Evolutionary conservation across 2,797 vertebrate genomes (phyloP), one percentile per base, ranked within the genome.

Genomic region (Lutra lutra): DNA sequence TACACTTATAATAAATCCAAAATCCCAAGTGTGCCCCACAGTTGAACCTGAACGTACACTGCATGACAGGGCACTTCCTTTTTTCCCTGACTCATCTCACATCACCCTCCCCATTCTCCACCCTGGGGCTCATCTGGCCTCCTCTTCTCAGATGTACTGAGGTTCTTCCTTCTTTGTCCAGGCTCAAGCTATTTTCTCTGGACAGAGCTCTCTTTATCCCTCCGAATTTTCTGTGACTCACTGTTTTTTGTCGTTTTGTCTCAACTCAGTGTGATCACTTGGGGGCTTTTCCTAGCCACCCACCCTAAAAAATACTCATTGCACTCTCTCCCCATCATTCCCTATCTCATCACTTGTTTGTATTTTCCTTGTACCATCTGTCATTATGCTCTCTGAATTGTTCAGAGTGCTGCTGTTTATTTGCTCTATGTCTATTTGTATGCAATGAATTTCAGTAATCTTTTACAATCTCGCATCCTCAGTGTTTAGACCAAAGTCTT

Each of bases 31-130:
- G 43, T 43, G 48, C 46, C 9, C 40, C 32, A 13, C 23, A 38
- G 58, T 43, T 11, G 9, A 68, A 40, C 6, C 32, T 13, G 4
- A 58, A 48, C 4, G 4, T 48, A 21, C 43, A 38, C 21, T 43
- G 2, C 9, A 32, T 15, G 13, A 13, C 9, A 12, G 10, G 17
- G 15, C 5, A 14, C 35, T 64, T 80, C 35, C 27, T 56, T 70
- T 72, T 43, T 43, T 56, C 35, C 29, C 60, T 96, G 54, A 86
- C 18, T 94, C 13, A 40, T 48, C 58, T 77, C 21, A 29, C 21
- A 4, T 32, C 0, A 1, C 8, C 46, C 4, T 27, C 1, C 25
- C 32, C 60, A 8, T 32, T 68, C 21, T 58, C 29, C 0, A 5
- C 17, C 5, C 25, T 32, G 18, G 1, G 60, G 18, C n/a, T n/a